These are phyloP conservation scores for Poeciliopsis gracilis DNA, from an alignment of 2,797 vertebrate genomes.

Conservation along the genomic window DNA sequence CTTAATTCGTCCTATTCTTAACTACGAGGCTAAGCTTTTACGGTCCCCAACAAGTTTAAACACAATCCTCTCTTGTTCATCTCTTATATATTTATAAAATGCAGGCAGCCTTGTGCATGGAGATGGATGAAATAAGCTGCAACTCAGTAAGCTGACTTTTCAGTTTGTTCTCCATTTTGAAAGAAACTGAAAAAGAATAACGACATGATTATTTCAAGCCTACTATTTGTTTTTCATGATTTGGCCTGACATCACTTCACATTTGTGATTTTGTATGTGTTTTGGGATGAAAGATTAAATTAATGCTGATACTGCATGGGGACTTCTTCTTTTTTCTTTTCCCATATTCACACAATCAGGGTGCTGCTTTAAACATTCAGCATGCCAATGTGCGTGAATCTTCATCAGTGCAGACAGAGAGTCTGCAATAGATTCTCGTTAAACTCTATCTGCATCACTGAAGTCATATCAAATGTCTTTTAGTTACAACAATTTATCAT, in stretches of 20 bases:
- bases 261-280: neutral
- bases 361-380: neutral
- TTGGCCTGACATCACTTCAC: constrained; percentile 53
- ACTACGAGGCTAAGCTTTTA: constrained; percentile 25
- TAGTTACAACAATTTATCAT: neutral
- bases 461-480: neutral
- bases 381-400: neutral
- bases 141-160: constrained; percentile 27
- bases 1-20: constrained; percentile 26
- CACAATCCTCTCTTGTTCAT: constrained; percentile 38
- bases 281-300: neutral
- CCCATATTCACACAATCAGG: neutral
- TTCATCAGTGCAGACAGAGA: neutral
- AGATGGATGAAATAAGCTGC: constrained; percentile 49
- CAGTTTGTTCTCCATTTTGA: constrained; percentile 52
- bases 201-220: constrained; percentile 58
- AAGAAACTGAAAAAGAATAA: constrained; percentile 26
- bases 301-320: neutral
- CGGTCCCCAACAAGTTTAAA: constrained; percentile 42
- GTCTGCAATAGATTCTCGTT: neutral
- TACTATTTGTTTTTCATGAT: constrained; percentile 67
- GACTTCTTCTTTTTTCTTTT: neutral
- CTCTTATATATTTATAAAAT: constrained; percentile 18
- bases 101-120: constrained; percentile 49
- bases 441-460: neutral